Conservation (phyloP, 2,113 vertebrate species). For the Dromaius novaehollandiae region DNA sequence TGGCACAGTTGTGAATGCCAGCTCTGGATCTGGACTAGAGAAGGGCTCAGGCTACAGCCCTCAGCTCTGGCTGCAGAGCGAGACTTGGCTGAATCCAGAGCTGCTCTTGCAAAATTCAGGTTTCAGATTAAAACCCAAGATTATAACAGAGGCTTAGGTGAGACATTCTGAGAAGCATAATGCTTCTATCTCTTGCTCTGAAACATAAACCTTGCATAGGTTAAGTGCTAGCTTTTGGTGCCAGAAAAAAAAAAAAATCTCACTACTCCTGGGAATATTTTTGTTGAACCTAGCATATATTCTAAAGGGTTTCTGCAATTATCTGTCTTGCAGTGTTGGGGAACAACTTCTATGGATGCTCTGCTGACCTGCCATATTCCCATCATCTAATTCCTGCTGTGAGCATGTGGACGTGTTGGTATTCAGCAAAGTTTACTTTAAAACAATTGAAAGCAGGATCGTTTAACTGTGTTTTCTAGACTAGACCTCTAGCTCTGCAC, state of each 20-base stretch:
- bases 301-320: not conserved
- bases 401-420: fast-evolving
- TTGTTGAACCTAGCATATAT: not conserved
- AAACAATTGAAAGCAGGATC: not conserved
- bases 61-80: not conserved
- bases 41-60: not conserved
- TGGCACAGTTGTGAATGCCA: not conserved
- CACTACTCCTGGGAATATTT: not conserved
- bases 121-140: not conserved
- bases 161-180: not conserved
- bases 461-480: not conserved
- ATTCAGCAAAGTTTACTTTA: not conserved
- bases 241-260: not conserved
- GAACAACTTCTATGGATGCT: not conserved
- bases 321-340: not conserved
- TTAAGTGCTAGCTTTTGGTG: not conserved
- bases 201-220: not conserved
- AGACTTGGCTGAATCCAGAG: not conserved
- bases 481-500: not conserved
- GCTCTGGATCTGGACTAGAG: not conserved
- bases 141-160: not conserved
- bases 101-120: not conserved
- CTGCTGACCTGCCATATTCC: not conserved
- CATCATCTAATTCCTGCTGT: not conserved
- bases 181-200: not conserved